Percentiles rank a stretch among this genome's conserved stretches.
phyloP scores from a whole-genome alignment of 1,140 invertebrate genomes.

The Leucophenga varia region DNA sequence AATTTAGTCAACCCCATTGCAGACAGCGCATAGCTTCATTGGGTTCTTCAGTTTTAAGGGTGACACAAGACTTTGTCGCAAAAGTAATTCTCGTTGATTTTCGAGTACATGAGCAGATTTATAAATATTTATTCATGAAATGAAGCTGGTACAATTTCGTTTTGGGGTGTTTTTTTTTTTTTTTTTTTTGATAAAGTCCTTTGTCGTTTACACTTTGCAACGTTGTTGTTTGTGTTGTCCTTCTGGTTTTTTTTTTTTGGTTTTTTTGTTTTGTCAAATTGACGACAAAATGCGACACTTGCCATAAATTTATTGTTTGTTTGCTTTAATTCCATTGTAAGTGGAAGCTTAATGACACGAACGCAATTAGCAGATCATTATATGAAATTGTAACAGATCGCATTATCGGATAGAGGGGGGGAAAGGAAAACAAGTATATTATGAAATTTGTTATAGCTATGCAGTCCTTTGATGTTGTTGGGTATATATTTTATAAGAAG shows the following conservation, averaged over 20 bases:
- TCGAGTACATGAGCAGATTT: too few species aligned
- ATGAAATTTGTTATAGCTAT: too few species aligned
- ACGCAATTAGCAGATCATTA: conserved; percentile 52
- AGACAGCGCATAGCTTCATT: too few species aligned
- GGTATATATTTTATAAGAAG: too few species aligned
- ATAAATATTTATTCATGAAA: too few species aligned
- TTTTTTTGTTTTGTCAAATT: conserved; percentile 37
- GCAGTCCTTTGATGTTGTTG: too few species aligned
- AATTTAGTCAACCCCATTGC: too few species aligned
- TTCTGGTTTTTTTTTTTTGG: not conserved
- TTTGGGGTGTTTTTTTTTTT: not conserved
- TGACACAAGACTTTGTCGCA: too few species aligned
- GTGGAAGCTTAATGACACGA: conserved; percentile 54
- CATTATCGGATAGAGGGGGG: conserved; percentile 1
- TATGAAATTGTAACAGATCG: conserved; percentile 39
- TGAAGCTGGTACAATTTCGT: too few species aligned
- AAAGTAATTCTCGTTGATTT: too few species aligned
- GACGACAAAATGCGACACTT: conserved; percentile 53
- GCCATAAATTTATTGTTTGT: conserved; percentile 54
- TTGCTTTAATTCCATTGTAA: conserved; percentile 41
- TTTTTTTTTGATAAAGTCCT: conserved; percentile 7
- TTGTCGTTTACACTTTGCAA: conserved; percentile 19
- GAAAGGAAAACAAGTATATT: conserved; percentile 5
- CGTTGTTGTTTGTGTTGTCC: conserved; percentile 21
- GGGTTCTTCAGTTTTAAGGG: too few species aligned